phyloP scores from a whole-genome alignment of 2,113 vertebrate genomes.

The Sardina pilchardus region DNA sequence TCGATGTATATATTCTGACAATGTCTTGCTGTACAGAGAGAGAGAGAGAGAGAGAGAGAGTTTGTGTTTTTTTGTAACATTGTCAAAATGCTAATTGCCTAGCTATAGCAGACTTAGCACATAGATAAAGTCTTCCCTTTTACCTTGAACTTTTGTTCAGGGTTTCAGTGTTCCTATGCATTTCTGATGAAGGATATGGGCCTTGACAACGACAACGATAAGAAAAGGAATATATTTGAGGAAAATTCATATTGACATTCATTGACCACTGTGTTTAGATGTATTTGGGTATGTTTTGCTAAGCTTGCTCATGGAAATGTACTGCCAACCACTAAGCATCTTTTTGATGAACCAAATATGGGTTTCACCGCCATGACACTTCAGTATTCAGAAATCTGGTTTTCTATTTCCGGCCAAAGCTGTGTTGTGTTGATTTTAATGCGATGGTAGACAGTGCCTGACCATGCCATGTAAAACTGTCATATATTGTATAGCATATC shows the following conservation, averaged over 20 bases:
- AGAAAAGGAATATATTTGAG: neutral
- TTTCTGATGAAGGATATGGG: slow-evolving; percentile 2
- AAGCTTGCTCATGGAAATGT: neutral
- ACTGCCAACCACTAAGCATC: neutral
- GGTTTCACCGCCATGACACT: no score
- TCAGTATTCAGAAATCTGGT: no score
- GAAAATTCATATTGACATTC: neutral
- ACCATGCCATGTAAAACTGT: no score
- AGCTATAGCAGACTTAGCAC: no score
- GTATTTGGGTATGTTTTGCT: no score
- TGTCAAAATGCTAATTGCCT: neutral
- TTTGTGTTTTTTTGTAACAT: neutral
- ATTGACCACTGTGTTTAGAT: neutral
- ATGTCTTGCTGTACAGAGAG: neutral
- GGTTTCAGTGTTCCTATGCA: neutral
- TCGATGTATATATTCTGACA: neutral
- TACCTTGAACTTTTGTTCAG: neutral
- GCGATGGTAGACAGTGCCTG: no score
- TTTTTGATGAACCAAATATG: neutral
- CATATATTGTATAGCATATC: no score
- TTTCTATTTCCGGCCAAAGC: no score
- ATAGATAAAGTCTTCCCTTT: neutral
- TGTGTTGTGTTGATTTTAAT: no score
- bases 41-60: neutral
- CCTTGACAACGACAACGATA: neutral